A percentile compares a stretch with the other conserved stretches of the same genome.
These are phyloP conservation scores for Cataglyphis hispanica DNA, from an alignment of 1,140 invertebrate species.

Conservation along the genomic window DNA sequence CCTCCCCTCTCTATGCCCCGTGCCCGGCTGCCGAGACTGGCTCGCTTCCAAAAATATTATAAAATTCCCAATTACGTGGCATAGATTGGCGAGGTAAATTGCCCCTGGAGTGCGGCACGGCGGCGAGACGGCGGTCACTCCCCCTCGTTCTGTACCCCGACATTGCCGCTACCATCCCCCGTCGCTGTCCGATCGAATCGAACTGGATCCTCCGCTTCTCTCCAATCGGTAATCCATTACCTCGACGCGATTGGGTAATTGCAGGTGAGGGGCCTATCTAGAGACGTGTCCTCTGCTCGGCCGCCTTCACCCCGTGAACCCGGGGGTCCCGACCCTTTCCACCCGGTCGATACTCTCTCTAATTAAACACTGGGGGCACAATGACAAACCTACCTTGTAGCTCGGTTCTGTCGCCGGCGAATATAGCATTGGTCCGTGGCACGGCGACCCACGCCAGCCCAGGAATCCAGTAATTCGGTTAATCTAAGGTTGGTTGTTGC, in stretches of 20 bases:
- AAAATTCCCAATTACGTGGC: slow-evolving; percentile 85
- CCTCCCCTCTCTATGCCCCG: slow-evolving; percentile 29
- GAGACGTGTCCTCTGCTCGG: slow-evolving; percentile 77
- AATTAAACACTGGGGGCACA: slow-evolving; percentile 84
- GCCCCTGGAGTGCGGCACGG: slow-evolving; percentile 73
- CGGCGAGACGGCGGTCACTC: slow-evolving; percentile 72
- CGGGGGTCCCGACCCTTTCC: slow-evolving; percentile 71
- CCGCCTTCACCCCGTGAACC: slow-evolving; percentile 42
- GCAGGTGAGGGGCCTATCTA: slow-evolving; percentile 82
- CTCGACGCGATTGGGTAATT: slow-evolving; percentile 84
- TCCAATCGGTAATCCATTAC: slow-evolving; percentile 84
- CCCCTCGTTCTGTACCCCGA: slow-evolving; percentile 65
- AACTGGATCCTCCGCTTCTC: slow-evolving; percentile 75
- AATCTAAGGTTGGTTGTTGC: slow-evolving; percentile 80
- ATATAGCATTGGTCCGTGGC: slow-evolving; percentile 40
- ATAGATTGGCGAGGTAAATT: slow-evolving; percentile 85
- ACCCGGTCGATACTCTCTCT: slow-evolving; percentile 83
- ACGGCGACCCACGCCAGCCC: slow-evolving; percentile 59
- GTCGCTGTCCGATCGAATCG: slow-evolving; percentile 64
- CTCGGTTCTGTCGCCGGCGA: slow-evolving; percentile 62
- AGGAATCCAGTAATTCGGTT: slow-evolving; percentile 81
- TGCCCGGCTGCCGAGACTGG: slow-evolving; percentile 78
- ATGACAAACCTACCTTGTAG: slow-evolving; percentile 83
- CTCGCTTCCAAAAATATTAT: slow-evolving; percentile 86
- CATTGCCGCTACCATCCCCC: slow-evolving; percentile 69